Evolutionary conservation across 53 echinoderm and acorn worm species (phyloP), one percentile per base, ranked within the genome.

Genomic region (Stichopus horrens): DNA sequence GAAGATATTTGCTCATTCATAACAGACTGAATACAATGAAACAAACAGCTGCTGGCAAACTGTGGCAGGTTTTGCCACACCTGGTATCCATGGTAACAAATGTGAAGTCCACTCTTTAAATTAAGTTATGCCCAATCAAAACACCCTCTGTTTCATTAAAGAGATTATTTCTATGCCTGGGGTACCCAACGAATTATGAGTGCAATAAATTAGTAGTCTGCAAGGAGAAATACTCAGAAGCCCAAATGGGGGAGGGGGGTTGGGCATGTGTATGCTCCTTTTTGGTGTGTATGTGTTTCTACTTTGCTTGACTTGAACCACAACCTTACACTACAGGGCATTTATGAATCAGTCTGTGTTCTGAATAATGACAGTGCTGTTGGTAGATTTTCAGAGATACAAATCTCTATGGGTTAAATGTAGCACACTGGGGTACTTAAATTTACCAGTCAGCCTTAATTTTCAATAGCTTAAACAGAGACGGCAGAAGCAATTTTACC

Each of bases 111-210:
- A 51, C 16, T 23, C 16, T 37, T 23, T 9, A 75, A 75, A 75
- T 75, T 51, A 51, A 75, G 51, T 75, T 75, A 75, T 9, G 16
- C 75, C 75, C 75, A 75, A 75, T 75, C 75, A 75, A 75, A 51
- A 13, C 75, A 21, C 22, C 75, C 75, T 75, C 22, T 21, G 9
- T 51, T 21, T 51, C 21, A 0, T 21, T 75, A 23, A 75, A 21
- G 9, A 19, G 19, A 51, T 75, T 75, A 75, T 51, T 51, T 19
- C 19, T 9, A 9, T 75, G 21, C 75, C 51, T 51, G 75, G 51
- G 75, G 75, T 21, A 23, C 22, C 21, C 13, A 75, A 51, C 75
- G 9, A 51, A 75, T 63, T 63, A 63, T 63, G 63, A 63, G 63
- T 13, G 63, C 7, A 13, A 63, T 63, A 63, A 63, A 63, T 63